Base-by-base conservation (phyloP, 2,888 invertebrate genomes). In the Meiosimyza platycephala region DNA sequence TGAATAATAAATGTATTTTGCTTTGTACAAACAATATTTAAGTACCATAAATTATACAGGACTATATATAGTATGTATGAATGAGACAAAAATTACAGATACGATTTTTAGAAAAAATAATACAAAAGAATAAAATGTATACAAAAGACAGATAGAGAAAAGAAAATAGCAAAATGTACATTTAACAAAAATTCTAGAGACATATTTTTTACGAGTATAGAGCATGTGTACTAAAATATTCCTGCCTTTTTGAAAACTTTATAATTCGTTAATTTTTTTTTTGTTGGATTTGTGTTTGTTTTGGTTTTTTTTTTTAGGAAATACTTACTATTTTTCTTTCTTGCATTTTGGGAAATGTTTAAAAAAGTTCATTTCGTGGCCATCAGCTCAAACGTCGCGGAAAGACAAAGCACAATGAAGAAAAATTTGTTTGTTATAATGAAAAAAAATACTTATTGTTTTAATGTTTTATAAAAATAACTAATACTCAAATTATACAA, bases 341-440 rank as follows among this genome's bases (percentile, higher is more conserved):
- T 82, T 83, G 80, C 81, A 81, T 85, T 80, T 83, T 84, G 82
- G 82, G 83, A 82, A 83, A 82, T 83, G 80, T 81, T 83, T 82
- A 82, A 80, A 81, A 84, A 84, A 80, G 83, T 82, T 86, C 85
- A 84, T 82, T 82, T 70, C 70, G 85, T 84, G 84, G 85, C 86
- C 86, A 85, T 86, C 87, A 86, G 86, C 86, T 85, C 86, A 87
- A 86, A 85, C 86, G 87, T 87, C 86, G 86, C 85, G 86, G 87
- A 87, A 87, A 87, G 87, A 87, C 87, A 87, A 87, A 87, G 86
- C 86, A 87, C 87, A 87, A 87, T 86, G 84, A 85, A 84, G 84
- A 85, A 84, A 85, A 82, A 83, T 79, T 75, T 78, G 76, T 77
- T 77, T 75, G 75, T 79, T 78, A 78, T 76, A 76, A 77, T 75